Conservation (phyloP, 2,113 vertebrate genomes). For the Pedetes capensis region DNA sequence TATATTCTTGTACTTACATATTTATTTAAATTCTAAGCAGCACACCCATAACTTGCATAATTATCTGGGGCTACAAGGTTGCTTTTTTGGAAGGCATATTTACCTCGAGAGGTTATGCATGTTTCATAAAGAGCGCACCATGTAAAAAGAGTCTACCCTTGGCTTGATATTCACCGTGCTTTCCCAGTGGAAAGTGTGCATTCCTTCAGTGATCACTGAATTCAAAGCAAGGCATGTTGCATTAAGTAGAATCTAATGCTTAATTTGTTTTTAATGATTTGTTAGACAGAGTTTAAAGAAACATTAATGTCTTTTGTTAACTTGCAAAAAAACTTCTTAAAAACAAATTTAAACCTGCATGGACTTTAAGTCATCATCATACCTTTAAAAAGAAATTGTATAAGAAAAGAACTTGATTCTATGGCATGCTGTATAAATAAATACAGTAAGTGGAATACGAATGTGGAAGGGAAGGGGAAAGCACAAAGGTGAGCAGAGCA, state of each 20-base stretch:
- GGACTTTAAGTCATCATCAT: not conserved
- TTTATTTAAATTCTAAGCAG: conserved; percentile 83
- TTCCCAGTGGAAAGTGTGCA: conserved; percentile 61
- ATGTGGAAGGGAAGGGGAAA: not conserved
- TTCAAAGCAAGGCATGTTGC: conserved; percentile 22
- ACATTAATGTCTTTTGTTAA: conserved; percentile 19
- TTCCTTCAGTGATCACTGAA: conserved; percentile 28
- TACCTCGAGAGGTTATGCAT: conserved; percentile 80
- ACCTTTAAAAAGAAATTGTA: not conserved
- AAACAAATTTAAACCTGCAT: not conserved
- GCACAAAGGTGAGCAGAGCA: not conserved
- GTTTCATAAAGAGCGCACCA: conserved; percentile 78
- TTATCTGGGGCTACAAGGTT: conserved; percentile 82
- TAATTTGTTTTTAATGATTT: conserved; percentile 56
- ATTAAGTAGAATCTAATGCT: conserved; percentile 22
- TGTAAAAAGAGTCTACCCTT: conserved; percentile 41
- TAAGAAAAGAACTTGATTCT: not conserved
- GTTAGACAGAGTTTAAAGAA: not conserved
- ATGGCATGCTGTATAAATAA: not conserved
- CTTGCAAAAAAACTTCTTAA: not conserved
- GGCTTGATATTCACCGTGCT: conserved; percentile 55
- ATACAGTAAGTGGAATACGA: not conserved
- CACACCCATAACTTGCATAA: conserved; percentile 80
- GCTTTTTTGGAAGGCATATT: conserved; percentile 81
- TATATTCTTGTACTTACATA: conserved; percentile 80